Percentiles rank a stretch among this genome's conserved stretches.
These are phyloP conservation scores for Oeneis ivallda DNA, from an alignment of 2,888 invertebrate species.

Conservation along the genomic window DNA sequence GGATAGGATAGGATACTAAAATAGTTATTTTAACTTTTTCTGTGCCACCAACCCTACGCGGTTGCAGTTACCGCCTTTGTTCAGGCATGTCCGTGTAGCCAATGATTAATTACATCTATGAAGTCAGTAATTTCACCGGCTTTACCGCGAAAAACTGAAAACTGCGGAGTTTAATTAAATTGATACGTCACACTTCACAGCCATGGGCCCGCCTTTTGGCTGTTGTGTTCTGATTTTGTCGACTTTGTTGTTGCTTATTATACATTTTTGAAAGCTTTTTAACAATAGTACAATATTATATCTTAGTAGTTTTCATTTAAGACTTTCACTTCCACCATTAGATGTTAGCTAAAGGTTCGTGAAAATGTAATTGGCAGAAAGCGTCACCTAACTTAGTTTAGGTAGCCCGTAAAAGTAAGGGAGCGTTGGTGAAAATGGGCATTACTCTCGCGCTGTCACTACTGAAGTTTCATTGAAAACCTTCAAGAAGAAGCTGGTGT, in stretches of 20 bases:
- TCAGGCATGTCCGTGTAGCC: conserved; percentile 56
- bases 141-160: conserved; percentile 62
- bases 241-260: conserved; percentile 1
- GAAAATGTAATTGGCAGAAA: no score
- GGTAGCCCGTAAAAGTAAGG: no score
- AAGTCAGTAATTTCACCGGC: conserved; percentile 58
- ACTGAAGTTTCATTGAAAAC: no score
- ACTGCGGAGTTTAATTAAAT: conserved; percentile 47
- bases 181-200: conserved; percentile 46
- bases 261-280: neutral
- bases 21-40: neutral
- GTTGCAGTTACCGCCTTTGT: conserved; percentile 54
- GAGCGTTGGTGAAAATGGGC: no score
- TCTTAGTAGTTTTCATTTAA: no score
- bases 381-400: no score
- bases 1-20: no score
- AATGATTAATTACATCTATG: conserved; percentile 78
- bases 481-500: no score
- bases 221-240: conserved; percentile 41
- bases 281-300: no score
- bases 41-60: conserved; percentile 45
- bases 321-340: no score
- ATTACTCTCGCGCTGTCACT: no score
- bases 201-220: conserved; percentile 45
- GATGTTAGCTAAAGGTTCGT: no score